Percentiles rank a stretch among this genome's conserved stretches.
phyloP scores from a whole-genome alignment of 2,888 invertebrate species.

The Drosophila anomelani region DNA sequence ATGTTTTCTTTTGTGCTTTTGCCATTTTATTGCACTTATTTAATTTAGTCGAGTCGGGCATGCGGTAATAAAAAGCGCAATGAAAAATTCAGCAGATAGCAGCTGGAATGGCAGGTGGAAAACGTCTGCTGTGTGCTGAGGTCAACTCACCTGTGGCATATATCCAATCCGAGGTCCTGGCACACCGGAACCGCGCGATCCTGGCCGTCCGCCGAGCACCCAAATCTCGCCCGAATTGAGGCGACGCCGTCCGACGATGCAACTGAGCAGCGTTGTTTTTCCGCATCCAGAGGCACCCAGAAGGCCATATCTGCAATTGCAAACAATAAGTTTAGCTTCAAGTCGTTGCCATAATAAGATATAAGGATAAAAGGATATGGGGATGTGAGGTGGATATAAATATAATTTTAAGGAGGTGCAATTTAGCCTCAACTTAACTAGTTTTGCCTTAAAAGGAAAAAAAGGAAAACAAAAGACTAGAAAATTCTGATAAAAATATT shows the following conservation, averaged over 20 bases:
- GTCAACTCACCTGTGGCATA: constrained; percentile 91
- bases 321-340: constrained; percentile 4
- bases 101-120: constrained; percentile 9
- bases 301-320: constrained; percentile 90
- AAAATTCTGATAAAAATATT: not conserved
- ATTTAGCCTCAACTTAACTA: not conserved
- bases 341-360: constrained; percentile 57
- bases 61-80: constrained; percentile 67
- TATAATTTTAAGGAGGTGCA: not conserved
- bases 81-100: constrained; percentile 60
- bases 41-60: constrained; percentile 71
- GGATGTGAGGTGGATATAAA: not conserved
- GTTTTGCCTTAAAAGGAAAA: too few species aligned
- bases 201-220: constrained; percentile 93
- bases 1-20: constrained; percentile 40
- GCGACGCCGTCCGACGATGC: constrained; percentile 92
- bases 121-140: not conserved
- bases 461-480: too few species aligned
- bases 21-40: constrained; percentile 76
- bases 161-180: constrained; percentile 96
- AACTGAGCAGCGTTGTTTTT: constrained; percentile 94
- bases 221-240: constrained; percentile 93
- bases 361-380: constrained; percentile 19
- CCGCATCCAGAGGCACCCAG: constrained; percentile 96
- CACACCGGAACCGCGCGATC: constrained; percentile 92